Conservation (phyloP, 1,140 invertebrate species). For the Lysiphlebus fabarum region DNA sequence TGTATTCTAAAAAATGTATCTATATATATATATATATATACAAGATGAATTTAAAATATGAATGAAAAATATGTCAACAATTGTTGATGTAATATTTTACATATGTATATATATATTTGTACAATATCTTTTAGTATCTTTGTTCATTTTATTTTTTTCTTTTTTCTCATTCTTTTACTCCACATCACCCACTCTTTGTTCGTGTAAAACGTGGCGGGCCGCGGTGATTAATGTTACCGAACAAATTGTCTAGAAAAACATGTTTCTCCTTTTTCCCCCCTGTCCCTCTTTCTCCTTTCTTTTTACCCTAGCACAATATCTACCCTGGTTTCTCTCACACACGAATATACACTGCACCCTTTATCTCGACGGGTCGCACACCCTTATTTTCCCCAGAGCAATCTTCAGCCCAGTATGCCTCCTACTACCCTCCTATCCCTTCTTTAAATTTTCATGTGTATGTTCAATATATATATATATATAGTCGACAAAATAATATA, state of each 20-base stretch:
- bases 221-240: slow-evolving; percentile 59
- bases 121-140: too few species aligned
- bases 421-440: not conserved
- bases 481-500: slow-evolving; percentile 17
- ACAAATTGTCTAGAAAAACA: slow-evolving; percentile 62
- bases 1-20: too few species aligned
- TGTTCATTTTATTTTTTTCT: not conserved
- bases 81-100: too few species aligned
- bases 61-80: too few species aligned
- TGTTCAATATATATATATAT: slow-evolving; percentile 3
- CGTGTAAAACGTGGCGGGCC: slow-evolving; percentile 17
- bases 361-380: slow-evolving; percentile 50
- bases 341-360: slow-evolving; percentile 44
- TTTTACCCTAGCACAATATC: slow-evolving; percentile 6
- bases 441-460: not conserved
- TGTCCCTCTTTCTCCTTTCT: slow-evolving; percentile 35
- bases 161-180: slow-evolving; percentile 22
- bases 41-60: too few species aligned
- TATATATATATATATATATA: too few species aligned
- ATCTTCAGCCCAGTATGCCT: slow-evolving; percentile 9
- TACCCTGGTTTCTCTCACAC: slow-evolving; percentile 3
- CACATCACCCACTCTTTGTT: slow-evolving; percentile 24
- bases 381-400: slow-evolving; percentile 44
- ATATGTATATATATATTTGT: too few species aligned
- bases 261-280: slow-evolving; percentile 47